Base-by-base conservation (phyloP, 2,888 invertebrate species). In the Idaea dimidiata region DNA sequence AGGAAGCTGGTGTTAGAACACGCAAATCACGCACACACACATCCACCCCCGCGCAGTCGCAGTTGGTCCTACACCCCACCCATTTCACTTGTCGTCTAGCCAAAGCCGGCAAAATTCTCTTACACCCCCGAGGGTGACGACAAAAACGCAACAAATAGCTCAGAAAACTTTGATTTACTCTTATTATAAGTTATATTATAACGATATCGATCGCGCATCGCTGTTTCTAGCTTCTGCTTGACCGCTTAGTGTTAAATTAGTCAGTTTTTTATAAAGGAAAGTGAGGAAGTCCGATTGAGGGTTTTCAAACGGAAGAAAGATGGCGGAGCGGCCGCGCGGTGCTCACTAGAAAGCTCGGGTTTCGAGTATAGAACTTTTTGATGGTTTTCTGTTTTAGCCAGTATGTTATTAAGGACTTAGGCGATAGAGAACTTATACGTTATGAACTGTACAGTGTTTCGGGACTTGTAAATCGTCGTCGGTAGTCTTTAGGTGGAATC, bases 61-160 rank as follows among this genome's bases (percentile, higher is more conserved):
- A 80, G 67, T 79, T 67, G 5, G 1, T 64, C 59, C 58, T 66
- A 78, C 86, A 91, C 91, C 91, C 90, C 91, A 89, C 91, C 91
- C 89, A 76, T 72, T 75, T 77, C 84, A 83, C 81, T 86, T 81
- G 86, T 81, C 79, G 78, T 72, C 78, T 72, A 70, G 70, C 67
- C 75, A 78, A 77, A 86, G 80, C 91, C 91, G 91, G 91, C 90
- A 81, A 89, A 89, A 88, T 88, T 85, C 87, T 86, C 80, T 80
- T 83, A 86, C 89, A 89, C 86, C 89, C 88, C 83, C 77, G 87
- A 75, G 72, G 83, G 86, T 84, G 81, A 83, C 83, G 80, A 78
- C 80, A 74, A 88, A n/a, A 90, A 86, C 89, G 90, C 88, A 88
- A 89, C 89, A 87, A 88, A 82, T 84, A 79, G 80, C 76, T 80